A percentile compares a stretch with the other conserved stretches of the same genome.
phyloP scores from a whole-genome alignment of 2,113 vertebrate species.

The Phycodurus eques region DNA sequence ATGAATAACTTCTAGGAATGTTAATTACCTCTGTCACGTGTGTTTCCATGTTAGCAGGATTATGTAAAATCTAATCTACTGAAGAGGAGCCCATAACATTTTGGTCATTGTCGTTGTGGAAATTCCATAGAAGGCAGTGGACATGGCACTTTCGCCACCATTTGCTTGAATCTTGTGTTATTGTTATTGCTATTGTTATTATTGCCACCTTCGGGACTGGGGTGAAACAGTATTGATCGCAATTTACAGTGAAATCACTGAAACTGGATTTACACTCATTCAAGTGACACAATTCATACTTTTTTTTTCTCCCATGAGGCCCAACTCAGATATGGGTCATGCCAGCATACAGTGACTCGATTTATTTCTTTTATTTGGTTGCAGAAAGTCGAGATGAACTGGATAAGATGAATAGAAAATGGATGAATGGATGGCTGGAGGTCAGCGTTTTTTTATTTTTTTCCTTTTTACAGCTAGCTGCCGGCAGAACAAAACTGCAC shows the following conservation, averaged over 20 bases:
- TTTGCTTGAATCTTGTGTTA: not conserved
- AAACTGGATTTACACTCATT: too few species aligned
- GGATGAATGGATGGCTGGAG: not conserved
- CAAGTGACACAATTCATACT: too few species aligned
- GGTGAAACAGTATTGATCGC: not conserved
- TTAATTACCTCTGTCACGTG: constrained; percentile 36
- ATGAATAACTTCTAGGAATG: constrained; percentile 60
- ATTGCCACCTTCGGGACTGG: not conserved
- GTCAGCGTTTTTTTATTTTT: too few species aligned
- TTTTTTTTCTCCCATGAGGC: too few species aligned
- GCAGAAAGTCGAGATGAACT: too few species aligned
- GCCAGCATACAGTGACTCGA: too few species aligned
- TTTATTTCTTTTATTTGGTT: too few species aligned
- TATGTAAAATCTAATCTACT: constrained; percentile 6
- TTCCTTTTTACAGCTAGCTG: too few species aligned
- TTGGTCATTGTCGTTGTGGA: constrained; percentile 1
- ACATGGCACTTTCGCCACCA: not conserved
- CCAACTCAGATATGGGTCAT: too few species aligned
- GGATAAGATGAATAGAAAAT: too few species aligned
- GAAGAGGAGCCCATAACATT: not conserved
- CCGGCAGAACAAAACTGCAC: constrained; percentile 9
- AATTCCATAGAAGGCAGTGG: not conserved
- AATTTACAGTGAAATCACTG: too few species aligned
- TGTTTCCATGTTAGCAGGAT: constrained; percentile 4
- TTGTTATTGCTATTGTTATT: not conserved